Evolutionary conservation across 2,113 vertebrate species (phyloP).

Genomic region (Choloepus hoffmanni): DNA sequence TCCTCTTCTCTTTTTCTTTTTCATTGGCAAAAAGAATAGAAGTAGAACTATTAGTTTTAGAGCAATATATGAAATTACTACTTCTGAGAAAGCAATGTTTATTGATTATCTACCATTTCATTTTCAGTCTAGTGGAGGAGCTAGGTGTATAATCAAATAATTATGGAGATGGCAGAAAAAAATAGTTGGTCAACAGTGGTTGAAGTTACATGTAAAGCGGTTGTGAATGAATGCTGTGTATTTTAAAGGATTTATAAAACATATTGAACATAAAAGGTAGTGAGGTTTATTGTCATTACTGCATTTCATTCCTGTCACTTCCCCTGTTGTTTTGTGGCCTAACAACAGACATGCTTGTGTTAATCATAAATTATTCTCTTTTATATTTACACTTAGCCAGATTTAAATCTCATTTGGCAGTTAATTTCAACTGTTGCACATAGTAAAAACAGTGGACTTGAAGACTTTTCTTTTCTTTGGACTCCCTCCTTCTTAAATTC

Average conservation of each 20-base stretch:
- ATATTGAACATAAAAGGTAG: not conserved
- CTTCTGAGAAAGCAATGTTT: not conserved
- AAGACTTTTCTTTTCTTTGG: not conserved
- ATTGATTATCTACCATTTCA: not conserved
- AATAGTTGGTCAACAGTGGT: not conserved
- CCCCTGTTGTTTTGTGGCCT: not conserved
- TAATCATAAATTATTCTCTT: conserved; percentile 9
- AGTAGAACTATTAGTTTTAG: not conserved
- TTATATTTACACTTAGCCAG: not conserved
- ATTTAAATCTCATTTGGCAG: not conserved
- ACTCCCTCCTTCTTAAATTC: conserved; percentile 17
- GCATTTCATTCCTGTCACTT: not conserved
- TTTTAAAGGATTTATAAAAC: not conserved
- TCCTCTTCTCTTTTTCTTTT: not conserved
- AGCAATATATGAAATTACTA: not conserved
- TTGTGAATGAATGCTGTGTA: not conserved
- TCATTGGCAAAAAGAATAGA: not conserved
- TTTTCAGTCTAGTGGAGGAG: not conserved
- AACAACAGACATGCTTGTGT: not conserved
- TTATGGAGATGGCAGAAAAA: conserved; percentile 2
- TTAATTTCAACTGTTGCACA: conserved; percentile 7
- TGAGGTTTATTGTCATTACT: not conserved
- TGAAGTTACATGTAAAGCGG: not conserved
- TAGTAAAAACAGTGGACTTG: not conserved
- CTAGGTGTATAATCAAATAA: not conserved